These are phyloP conservation scores for Coregonus suidteri DNA, from an alignment of 2,797 vertebrate species.

Conservation along the genomic window DNA sequence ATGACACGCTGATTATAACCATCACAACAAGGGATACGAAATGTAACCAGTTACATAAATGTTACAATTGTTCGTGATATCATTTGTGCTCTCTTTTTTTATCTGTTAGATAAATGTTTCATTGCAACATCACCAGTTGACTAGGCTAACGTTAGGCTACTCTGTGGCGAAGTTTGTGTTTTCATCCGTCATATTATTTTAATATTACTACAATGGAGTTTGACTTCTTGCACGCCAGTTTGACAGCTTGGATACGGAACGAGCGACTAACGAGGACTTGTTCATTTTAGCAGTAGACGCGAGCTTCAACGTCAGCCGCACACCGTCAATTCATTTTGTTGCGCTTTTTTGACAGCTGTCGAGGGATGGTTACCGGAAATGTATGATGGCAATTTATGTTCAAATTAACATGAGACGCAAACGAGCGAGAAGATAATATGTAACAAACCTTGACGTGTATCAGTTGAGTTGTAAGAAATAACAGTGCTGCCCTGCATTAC, in stretches of 20 bases:
- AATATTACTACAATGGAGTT: constrained; percentile 20
- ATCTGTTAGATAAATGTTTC: background rate
- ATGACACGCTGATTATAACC: background rate
- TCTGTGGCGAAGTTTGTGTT: background rate
- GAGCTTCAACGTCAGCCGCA: constrained; percentile 56
- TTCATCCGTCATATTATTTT: too few relatives aligned
- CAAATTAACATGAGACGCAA: constrained; percentile 3
- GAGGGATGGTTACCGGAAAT: constrained; percentile 57
- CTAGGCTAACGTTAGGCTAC: background rate
- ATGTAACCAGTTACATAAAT: background rate
- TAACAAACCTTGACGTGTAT: constrained; percentile 72
- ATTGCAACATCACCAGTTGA: background rate
- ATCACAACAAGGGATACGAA: background rate
- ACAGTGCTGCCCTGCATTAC: constrained; percentile 78
- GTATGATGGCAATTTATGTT: constrained; percentile 54
- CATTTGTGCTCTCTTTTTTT: background rate
- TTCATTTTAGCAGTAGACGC: constrained; percentile 38
- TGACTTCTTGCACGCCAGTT: constrained; percentile 54
- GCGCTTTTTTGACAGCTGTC: constrained; percentile 75
- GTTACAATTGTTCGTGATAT: background rate
- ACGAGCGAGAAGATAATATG: constrained; percentile 47
- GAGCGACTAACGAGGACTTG: constrained; percentile 29
- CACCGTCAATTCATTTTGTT: constrained; percentile 49
- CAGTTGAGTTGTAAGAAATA: constrained; percentile 72
- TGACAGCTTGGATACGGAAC: constrained; percentile 64